These are phyloP conservation scores for Apodemus speciosus DNA, from an alignment of 2,113 vertebrate genomes.

Conservation along the genomic window DNA sequence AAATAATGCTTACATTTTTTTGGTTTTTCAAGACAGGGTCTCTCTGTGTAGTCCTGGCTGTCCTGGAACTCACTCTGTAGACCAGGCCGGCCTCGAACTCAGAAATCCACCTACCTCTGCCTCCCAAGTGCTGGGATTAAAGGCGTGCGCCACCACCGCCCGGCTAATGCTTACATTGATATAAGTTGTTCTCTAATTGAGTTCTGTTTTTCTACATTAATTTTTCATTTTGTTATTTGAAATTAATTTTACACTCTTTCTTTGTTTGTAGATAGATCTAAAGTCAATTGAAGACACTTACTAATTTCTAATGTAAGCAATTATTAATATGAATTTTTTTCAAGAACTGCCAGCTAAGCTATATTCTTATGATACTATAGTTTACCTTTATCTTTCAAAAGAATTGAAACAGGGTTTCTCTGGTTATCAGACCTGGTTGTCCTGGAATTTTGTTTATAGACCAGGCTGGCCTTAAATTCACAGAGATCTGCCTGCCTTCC, in stretches of 20 bases:
- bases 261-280: neutral
- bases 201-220: neutral
- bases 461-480: neutral
- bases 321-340: neutral
- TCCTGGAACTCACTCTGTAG: too few species aligned
- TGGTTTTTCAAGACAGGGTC: too few species aligned
- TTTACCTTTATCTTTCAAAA: conserved; percentile 17
- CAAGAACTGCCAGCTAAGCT: neutral
- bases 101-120: too few species aligned
- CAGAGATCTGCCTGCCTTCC: neutral
- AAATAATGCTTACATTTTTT: neutral
- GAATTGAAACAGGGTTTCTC: neutral
- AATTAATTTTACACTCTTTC: neutral
- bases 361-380: neutral
- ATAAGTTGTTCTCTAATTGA: neutral
- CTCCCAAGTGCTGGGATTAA: too few species aligned
- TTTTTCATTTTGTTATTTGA: neutral
- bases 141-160: too few species aligned
- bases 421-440: neutral
- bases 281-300: neutral
- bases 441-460: neutral
- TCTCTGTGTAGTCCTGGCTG: too few species aligned
- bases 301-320: neutral
- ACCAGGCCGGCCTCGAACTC: too few species aligned
- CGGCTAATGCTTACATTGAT: neutral